Evolutionary conservation across 2,888 invertebrate species (phyloP).

Genomic region (Callyntrura sp.): DNA sequence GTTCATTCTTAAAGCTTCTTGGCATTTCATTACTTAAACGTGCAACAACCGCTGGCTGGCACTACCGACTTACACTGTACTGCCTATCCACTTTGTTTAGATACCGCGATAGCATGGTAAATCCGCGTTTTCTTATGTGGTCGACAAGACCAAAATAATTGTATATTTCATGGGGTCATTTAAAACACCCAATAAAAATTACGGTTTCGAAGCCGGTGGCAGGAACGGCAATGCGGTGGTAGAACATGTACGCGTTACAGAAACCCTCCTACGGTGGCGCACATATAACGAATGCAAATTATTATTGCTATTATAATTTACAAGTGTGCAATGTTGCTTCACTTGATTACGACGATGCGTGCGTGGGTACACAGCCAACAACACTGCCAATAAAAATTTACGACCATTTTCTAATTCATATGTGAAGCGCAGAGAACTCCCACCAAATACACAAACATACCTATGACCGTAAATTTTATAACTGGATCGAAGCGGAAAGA

Average conservation of each 20-base stretch:
- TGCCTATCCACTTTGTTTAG: no score
- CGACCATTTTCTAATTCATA: slow-evolving; percentile 36
- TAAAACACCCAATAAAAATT: no score
- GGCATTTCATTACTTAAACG: no score
- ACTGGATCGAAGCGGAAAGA: slow-evolving; percentile 13
- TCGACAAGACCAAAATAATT: no score
- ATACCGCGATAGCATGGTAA: no score
- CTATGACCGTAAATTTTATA: not conserved
- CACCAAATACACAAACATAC: not conserved
- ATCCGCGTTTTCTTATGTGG: no score
- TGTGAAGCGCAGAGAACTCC: not conserved
- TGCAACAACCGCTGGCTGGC: no score
- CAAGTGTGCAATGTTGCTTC: not conserved
- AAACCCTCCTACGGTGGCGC: not conserved
- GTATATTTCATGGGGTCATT: no score
- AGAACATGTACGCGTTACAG: not conserved
- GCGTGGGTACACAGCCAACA: not conserved
- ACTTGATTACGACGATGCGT: not conserved
- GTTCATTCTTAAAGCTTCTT: slow-evolving; percentile 48
- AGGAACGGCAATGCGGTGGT: not conserved
- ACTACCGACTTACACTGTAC: no score
- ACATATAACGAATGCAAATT: not conserved
- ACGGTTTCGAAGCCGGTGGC: slow-evolving; percentile 9
- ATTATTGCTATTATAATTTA: slow-evolving; percentile 35
- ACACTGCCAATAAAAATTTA: slow-evolving; percentile 42